These are phyloP conservation scores for Leistus spinibarbis DNA, from an alignment of 2,888 invertebrate genomes.

Conservation along the genomic window DNA sequence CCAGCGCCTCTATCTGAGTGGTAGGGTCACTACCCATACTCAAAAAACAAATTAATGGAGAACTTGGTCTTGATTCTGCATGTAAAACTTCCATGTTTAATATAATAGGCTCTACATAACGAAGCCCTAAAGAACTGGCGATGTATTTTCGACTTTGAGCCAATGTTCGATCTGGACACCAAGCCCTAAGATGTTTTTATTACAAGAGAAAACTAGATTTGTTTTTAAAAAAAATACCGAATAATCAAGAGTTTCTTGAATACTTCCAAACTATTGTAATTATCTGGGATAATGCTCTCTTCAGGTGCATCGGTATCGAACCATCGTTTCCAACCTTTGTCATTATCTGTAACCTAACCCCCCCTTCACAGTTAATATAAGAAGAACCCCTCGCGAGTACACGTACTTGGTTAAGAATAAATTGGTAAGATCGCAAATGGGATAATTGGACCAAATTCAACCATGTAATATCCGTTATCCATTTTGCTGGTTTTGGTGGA, in stretches of 20 bases:
- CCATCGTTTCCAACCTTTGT: conserved; percentile 62
- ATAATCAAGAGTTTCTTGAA: conserved; percentile 80
- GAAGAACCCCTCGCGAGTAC: neutral
- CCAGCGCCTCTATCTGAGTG: conserved; percentile 77
- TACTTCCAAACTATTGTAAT: conserved; percentile 74
- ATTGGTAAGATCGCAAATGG: conserved; percentile 67
- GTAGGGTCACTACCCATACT: conserved; percentile 92
- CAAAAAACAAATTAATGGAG: conserved; percentile 81
- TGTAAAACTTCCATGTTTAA: conserved; percentile 78
- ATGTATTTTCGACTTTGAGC: conserved; percentile 86
- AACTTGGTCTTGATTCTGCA: conserved; percentile 72
- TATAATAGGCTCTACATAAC: conserved; percentile 80
- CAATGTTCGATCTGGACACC: conserved; percentile 84
- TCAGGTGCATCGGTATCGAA: conserved; percentile 87
- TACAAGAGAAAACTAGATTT: neutral
- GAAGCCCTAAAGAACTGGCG: conserved; percentile 71
- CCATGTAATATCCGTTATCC: conserved; percentile 89
- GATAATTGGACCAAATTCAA: conserved; percentile 82
- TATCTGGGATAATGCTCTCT: conserved; percentile 80
- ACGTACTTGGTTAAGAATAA: conserved; percentile 68
- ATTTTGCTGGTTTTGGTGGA: conserved; percentile 77
- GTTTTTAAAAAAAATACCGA: neutral
- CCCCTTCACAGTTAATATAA: neutral
- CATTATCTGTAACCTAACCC: conserved; percentile 58
- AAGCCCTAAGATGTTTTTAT: conserved; percentile 60